Conservation (phyloP, 1,140 invertebrate species). For the Drosophila truncata region DNA sequence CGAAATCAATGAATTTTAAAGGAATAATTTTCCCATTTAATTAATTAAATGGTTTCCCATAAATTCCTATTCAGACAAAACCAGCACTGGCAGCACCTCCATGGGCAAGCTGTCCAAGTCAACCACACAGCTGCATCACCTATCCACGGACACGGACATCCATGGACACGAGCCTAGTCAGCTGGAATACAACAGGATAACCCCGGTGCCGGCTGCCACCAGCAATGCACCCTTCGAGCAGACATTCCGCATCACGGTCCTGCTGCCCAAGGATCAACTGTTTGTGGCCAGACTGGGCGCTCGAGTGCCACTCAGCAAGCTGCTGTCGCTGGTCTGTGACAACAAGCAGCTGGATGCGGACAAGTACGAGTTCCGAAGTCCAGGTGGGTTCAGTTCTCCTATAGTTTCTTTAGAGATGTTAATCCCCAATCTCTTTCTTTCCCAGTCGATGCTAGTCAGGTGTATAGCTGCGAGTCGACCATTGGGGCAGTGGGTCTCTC, state of each 20-base stretch:
- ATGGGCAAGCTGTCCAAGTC: conserved; percentile 84
- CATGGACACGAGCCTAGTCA: conserved; percentile 85
- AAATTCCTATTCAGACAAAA: conserved; percentile 50
- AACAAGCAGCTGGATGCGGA: conserved; percentile 91
- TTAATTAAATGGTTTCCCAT: too few species aligned
- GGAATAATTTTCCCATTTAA: too few species aligned
- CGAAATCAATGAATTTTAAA: too few species aligned
- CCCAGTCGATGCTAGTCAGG: conserved; percentile 82
- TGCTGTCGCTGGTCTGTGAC: conserved; percentile 91
- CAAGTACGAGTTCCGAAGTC: conserved; percentile 93
- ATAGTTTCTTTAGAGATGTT: neutral
- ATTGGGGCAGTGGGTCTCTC: conserved; percentile 84
- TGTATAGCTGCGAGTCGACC: conserved; percentile 82
- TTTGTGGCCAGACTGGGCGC: conserved; percentile 87
- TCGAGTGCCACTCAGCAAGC: conserved; percentile 89
- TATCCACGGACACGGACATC: conserved; percentile 70
- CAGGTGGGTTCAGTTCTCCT: conserved; percentile 86
- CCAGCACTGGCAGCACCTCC: conserved; percentile 45
- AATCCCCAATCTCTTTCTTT: neutral
- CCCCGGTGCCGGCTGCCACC: conserved; percentile 79
- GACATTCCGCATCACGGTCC: conserved; percentile 87
- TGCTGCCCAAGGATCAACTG: conserved; percentile 93
- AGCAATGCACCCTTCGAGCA: conserved; percentile 85
- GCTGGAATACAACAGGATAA: conserved; percentile 84
- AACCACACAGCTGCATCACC: conserved; percentile 78